Evolutionary conservation across 2,888 invertebrate species (phyloP).

Genomic region (Eupithecia abbreviata): DNA sequence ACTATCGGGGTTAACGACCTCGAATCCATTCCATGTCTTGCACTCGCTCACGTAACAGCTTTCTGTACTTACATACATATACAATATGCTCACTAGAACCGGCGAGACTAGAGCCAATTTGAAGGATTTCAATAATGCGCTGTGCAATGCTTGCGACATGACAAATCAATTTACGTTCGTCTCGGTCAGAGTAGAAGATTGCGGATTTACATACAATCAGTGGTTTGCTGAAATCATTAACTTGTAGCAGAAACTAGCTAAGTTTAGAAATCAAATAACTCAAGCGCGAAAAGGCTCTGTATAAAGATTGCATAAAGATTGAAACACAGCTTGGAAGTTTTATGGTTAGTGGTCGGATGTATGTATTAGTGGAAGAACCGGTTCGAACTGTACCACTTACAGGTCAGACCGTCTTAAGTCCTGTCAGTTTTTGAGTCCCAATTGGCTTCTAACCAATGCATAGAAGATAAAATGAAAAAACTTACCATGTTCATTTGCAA

Average conservation of each 20-base stretch:
- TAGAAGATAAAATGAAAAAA: not conserved
- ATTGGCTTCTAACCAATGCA: slow-evolving; percentile 30
- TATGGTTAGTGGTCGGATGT: slow-evolving; percentile 42
- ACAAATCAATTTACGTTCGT: slow-evolving; percentile 38
- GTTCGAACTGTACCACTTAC: slow-evolving; percentile 45
- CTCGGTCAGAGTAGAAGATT: slow-evolving; percentile 34
- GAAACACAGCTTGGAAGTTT: slow-evolving; percentile 40
- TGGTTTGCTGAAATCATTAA: slow-evolving; percentile 25
- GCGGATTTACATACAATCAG: slow-evolving; percentile 43
- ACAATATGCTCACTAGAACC: slow-evolving; percentile 25
- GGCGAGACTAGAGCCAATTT: slow-evolving; percentile 31
- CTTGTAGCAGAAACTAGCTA: not conserved
- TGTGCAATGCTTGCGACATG: slow-evolving; percentile 32
- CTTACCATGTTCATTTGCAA: not conserved
- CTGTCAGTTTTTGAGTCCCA: slow-evolving; percentile 36
- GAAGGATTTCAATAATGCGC: slow-evolving; percentile 36
- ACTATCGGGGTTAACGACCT: slow-evolving; percentile 75
- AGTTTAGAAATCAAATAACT: slow-evolving; percentile 5
- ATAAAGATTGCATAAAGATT: slow-evolving; percentile 20
- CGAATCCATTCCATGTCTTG: slow-evolving; percentile 80
- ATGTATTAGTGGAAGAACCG: slow-evolving; percentile 41
- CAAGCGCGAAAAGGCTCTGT: slow-evolving; percentile 21
- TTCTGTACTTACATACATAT: slow-evolving; percentile 62
- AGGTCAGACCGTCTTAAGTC: slow-evolving; percentile 38
- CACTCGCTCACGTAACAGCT: slow-evolving; percentile 79